Base-by-base conservation (phyloP, 2,113 vertebrate genomes). In the Limanda limanda region DNA sequence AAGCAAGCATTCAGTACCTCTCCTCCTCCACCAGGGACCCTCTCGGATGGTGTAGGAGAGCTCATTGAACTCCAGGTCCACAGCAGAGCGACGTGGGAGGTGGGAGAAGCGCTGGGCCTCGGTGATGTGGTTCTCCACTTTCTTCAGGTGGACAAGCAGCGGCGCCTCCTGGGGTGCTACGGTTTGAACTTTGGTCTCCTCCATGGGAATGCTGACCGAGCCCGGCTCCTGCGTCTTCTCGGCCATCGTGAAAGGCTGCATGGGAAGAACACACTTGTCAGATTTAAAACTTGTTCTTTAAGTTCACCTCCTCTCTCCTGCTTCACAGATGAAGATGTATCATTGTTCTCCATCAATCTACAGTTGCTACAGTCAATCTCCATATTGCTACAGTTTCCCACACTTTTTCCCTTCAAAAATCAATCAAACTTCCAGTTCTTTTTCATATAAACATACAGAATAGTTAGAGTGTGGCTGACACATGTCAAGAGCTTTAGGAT, bases 61-160 rank as follows among this genome's bases (percentile, higher is more conserved):
- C 91, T 99, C 97, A 2, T 95, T 93, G 86, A 99, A 99, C 88
- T 98, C 97, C 31, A 99, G 93, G 91, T 99, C 97, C 88, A 99
- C 96, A 0, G 97, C 92, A 0, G 97, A 98, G 85, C 98, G 97
- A 17, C 96, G 97, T 4, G 98, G 98, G 31, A 99, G 95, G 85
- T 99, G 98, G 48, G 96, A 97, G 86, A 99, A 99, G 74, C 97
- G 95, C 92, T 98, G 97, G 1, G 97, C 98, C 65, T 99, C 98
- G 0, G 97, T 99, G 89, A 99, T 99, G 87, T 99, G 97, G 91
- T 99, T 99, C 92, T 99, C 98, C 90, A 99, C 98, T 86, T 99
- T 99, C 94, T 99, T 99, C 91, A 99, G 90, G 92, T 98, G 97
- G 84, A 95, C 96, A 92, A 99, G 94, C 79, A 99, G 91, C 0